Percentiles rank a stretch among this genome's conserved stretches.
phyloP scores from a whole-genome alignment of 2,113 vertebrate genomes.

The Nesoenas mayeri region DNA sequence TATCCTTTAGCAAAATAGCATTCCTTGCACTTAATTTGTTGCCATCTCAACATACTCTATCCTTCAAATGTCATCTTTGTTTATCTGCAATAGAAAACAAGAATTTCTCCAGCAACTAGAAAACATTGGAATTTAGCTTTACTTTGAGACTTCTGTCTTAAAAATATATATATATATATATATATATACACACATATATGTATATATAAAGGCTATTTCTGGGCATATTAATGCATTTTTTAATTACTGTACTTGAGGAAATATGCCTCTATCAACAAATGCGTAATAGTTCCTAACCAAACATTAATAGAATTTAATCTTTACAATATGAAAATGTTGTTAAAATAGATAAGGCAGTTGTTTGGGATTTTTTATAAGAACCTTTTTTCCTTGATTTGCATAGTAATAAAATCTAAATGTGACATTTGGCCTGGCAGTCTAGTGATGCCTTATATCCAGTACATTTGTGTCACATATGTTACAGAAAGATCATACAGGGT shows the following conservation, averaged over 20 bases:
- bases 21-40: background rate
- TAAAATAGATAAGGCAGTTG: background rate
- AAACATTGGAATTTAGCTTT: background rate
- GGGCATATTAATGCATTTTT: background rate
- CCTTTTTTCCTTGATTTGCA: background rate
- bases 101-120: background rate
- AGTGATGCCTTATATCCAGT: background rate
- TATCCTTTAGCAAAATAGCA: background rate
- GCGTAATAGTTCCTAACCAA: background rate
- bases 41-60: background rate
- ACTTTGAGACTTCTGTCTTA: background rate
- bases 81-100: background rate
- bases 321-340: background rate
- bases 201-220: background rate
- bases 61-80: background rate
- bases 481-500: background rate
- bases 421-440: background rate
- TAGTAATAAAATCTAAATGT: background rate
- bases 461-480: background rate
- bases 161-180: background rate
- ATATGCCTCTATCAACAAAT: background rate
- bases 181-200: no score
- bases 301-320: background rate
- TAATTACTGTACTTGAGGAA: background rate
- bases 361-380: rapidly evolving